Evolutionary conservation across 30 jellyfish, hydroid and myxozoan species (phyloP), one percentile per base, ranked within the genome.

Genomic region (Hydractinia echinata): DNA sequence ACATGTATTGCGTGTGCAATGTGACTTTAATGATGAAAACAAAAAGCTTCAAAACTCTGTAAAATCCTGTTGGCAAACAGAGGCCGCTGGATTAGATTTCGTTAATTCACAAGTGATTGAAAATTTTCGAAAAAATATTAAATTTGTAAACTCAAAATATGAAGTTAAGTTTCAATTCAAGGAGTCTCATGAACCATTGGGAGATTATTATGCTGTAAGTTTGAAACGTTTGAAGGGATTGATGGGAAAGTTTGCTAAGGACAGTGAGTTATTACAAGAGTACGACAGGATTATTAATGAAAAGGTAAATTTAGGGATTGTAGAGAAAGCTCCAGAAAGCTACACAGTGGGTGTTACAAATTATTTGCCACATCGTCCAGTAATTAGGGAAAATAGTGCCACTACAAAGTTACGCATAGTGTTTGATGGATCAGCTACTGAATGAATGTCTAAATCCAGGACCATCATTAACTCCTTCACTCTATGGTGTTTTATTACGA

Each of bases 141-240:
- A 62, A 62, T 62, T 62, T 50, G 50, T 15, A 62, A 62, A 62
- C 73, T 15, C 16, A 15, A 39, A 50, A 6, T 5, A 62, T 62
- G 50, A 62, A 50, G 73, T 62, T 50, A 62, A 50, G 30, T 62
- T 62, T 15, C 73, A 39, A 50, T 62, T 62, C 16, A 62, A 62
- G n/a, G 73, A 62, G 30, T 15, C 7, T 62, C 73, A 62, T 62
- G 73, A 62, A 15, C 16, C 73, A 10, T 62, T 62, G 30, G 73
- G 73, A 15, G 73, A 62, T 62, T 50, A 62, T 62, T 62, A 62
- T 50, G 50, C 16, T 39, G 16, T 62, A 5, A 62, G 73, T 62
- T 62, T 62, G 30, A 62, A 62, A 62, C 73, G 73, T 15, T 62
- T 62, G 10, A 62, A 62, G 30, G 30, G 10, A 10, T 62, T 62